phyloP scores from a whole-genome alignment of 2,113 vertebrate species.

The Seriola dumerili region DNA sequence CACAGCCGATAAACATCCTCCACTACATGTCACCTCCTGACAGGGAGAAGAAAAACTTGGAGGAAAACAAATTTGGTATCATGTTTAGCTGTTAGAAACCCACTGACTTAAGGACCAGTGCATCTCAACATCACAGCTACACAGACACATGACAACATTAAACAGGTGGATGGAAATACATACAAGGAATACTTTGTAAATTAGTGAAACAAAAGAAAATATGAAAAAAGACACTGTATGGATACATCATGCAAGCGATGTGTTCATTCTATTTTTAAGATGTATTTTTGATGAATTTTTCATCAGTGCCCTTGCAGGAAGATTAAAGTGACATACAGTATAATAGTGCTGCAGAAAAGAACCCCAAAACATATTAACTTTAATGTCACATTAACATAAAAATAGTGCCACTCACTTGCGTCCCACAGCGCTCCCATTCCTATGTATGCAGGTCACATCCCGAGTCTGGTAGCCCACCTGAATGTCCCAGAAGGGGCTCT shows the following conservation, averaged over 20 bases:
- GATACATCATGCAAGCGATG: neutral
- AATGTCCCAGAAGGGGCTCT: slow-evolving; percentile 95
- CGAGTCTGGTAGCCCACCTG: slow-evolving; percentile 96
- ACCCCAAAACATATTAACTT: neutral
- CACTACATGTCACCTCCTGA: slow-evolving; percentile 58
- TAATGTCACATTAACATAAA: slow-evolving; percentile 15
- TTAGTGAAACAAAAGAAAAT: neutral
- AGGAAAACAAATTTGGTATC: slow-evolving; percentile 37
- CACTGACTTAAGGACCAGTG: neutral
- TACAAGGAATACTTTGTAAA: neutral
- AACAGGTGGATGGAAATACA: neutral
- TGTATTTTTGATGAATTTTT: neutral
- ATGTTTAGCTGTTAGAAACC: slow-evolving; percentile 25
- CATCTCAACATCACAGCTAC: neutral
- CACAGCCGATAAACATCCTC: slow-evolving; percentile 62
- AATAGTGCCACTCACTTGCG: slow-evolving; percentile 86
- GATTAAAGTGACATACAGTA: neutral
- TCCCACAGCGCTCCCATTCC: slow-evolving; percentile 89
- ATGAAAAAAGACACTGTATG: neutral
- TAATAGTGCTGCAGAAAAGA: neutral
- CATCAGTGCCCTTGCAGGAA: neutral
- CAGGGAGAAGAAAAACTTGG: slow-evolving; percentile 43
- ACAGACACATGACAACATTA: neutral
- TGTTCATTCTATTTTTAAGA: neutral
- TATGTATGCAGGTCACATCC: slow-evolving; percentile 91